phyloP scores from a whole-genome alignment of 2,797 vertebrate genomes.

The Sebastes ruberrimus region DNA sequence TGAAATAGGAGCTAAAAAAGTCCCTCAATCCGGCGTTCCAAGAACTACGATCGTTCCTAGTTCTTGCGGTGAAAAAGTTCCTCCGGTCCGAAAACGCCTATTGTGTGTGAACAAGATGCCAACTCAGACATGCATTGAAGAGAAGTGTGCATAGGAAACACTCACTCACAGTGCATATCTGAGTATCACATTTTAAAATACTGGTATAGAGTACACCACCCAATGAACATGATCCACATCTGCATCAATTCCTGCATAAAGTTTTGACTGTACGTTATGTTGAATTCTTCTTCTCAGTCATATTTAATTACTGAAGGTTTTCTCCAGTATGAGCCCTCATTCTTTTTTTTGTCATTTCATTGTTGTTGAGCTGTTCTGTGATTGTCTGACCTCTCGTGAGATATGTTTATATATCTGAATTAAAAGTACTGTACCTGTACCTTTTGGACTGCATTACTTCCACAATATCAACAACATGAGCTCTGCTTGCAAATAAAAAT shows the following conservation, averaged over 20 bases:
- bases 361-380: constrained; percentile 6
- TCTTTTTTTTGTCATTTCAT: neutral
- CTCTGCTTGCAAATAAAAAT: neutral
- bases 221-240: neutral
- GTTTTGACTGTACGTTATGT: neutral
- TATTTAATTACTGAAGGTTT: neutral
- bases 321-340: neutral
- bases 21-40: rapidly evolving
- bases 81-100: too few species aligned
- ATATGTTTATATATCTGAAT: constrained; percentile 55
- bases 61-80: too few species aligned
- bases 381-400: constrained; percentile 2
- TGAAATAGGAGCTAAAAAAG: neutral
- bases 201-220: neutral
- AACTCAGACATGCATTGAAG: neutral
- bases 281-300: neutral
- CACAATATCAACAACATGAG: neutral
- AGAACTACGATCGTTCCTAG: too few species aligned
- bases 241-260: neutral
- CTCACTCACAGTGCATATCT: neutral
- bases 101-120: neutral
- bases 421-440: constrained; percentile 43
- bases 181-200: neutral
- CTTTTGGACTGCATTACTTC: neutral
- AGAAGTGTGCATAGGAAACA: neutral